Conservation (phyloP, 1,140 invertebrate genomes). For the Propsilocerus akamusi region DNA sequence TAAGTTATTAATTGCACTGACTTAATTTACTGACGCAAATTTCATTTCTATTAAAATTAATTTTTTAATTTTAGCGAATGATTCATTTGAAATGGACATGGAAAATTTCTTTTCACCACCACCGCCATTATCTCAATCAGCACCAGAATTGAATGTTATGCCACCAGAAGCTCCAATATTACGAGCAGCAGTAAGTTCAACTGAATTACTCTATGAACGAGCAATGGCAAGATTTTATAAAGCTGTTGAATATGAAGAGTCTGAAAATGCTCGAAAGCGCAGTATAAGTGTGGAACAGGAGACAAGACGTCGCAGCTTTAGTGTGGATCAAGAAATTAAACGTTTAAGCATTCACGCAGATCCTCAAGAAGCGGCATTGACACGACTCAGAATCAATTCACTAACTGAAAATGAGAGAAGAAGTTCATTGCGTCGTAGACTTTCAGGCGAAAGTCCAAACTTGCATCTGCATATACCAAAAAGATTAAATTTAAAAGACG, state of each 20-base stretch:
- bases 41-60: not conserved
- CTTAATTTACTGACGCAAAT: too few species aligned
- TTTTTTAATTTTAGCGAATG: constrained; percentile 27
- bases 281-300: constrained; percentile 10
- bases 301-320: constrained; percentile 6
- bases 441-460: not conserved
- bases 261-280: constrained; percentile 26
- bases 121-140: constrained; percentile 57
- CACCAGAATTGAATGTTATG: constrained; percentile 36
- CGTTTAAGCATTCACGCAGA: not conserved
- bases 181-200: constrained; percentile 57
- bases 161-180: constrained; percentile 30
- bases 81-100: constrained; percentile 35
- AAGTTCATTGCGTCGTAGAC: not conserved
- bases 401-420: not conserved
- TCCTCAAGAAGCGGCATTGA: not conserved
- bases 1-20: constrained; percentile 11
- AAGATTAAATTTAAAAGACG: not conserved
- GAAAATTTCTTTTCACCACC: constrained; percentile 38
- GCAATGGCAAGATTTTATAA: constrained; percentile 61
- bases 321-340: not conserved
- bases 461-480: not conserved
- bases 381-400: not conserved
- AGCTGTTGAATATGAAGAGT: constrained; percentile 49
- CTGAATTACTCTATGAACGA: constrained; percentile 56